These are phyloP conservation scores for Hemibagrus guttatus DNA, from an alignment of 2,797 vertebrate genomes.

Conservation along the genomic window DNA sequence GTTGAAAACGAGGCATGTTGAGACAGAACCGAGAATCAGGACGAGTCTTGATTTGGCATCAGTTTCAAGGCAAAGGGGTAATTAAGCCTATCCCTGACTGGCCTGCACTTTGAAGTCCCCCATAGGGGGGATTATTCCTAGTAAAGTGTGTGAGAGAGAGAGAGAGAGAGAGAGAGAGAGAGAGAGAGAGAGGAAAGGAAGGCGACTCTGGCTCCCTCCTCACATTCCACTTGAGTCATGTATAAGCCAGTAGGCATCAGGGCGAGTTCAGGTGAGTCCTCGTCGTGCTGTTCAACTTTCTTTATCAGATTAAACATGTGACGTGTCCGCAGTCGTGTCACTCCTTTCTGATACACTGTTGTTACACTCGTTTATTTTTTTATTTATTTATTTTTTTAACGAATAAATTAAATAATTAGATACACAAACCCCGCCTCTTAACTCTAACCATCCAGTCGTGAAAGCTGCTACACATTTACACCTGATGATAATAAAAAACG, in stretches of 20 bases:
- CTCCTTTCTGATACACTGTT: too few species aligned
- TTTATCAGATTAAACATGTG: neutral
- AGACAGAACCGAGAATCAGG: slow-evolving; percentile 63
- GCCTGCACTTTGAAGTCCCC: slow-evolving; percentile 77
- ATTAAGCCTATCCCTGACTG: slow-evolving; percentile 76
- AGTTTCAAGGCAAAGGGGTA: slow-evolving; percentile 77
- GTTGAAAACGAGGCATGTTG: slow-evolving; percentile 69
- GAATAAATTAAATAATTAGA: too few species aligned
- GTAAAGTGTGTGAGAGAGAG: slow-evolving; percentile 66
- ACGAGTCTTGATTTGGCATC: slow-evolving; percentile 74
- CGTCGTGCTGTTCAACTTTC: neutral
- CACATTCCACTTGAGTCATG: slow-evolving; percentile 37
- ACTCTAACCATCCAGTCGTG: too few species aligned
- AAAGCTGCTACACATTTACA: too few species aligned
- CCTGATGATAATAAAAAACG: too few species aligned
- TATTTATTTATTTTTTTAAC: too few species aligned
- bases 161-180: slow-evolving; percentile 14
- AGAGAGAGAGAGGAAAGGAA: slow-evolving; percentile 19
- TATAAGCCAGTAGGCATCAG: slow-evolving; percentile 31
- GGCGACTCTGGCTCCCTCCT: slow-evolving; percentile 23
- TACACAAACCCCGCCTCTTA: too few species aligned
- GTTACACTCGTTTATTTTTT: too few species aligned
- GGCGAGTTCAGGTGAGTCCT: neutral
- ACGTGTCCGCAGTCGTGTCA: neutral
- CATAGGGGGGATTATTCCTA: slow-evolving; percentile 75